These are phyloP conservation scores for Phoenicopterus ruber DNA, from an alignment of 2,113 vertebrate genomes.

Conservation along the genomic window DNA sequence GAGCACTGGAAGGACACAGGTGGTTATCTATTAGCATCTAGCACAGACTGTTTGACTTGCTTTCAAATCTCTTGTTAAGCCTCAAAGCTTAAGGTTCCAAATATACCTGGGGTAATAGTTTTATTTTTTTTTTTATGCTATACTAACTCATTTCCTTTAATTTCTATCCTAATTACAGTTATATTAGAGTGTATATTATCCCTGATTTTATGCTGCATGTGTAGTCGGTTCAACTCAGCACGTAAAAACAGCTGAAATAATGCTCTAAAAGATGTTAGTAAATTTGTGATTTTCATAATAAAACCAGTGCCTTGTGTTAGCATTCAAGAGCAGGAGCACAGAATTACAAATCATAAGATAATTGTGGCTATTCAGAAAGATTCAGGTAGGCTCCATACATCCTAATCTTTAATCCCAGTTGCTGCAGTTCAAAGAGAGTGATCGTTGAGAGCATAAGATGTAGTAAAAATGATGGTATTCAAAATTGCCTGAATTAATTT, in stretches of 20 bases:
- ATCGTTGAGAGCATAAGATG: constrained; percentile 9
- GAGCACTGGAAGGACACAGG: constrained; percentile 1
- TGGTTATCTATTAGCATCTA: constrained; percentile 27
- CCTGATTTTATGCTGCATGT: constrained; percentile 3
- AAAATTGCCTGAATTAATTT: constrained; percentile 30
- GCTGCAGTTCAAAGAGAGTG: neutral
- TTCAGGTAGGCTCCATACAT: neutral
- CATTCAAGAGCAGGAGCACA: neutral
- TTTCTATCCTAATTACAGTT: constrained; percentile 22
- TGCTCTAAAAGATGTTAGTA: neutral
- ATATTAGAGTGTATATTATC: neutral
- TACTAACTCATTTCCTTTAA: neutral
- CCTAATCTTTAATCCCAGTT: constrained; percentile 43
- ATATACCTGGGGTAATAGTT: neutral
- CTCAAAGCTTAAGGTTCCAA: neutral
- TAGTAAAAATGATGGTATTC: constrained; percentile 10
- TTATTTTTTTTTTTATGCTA: neutral
- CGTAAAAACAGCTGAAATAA: neutral
- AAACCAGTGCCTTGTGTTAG: neutral
- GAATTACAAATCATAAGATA: constrained; percentile 23
- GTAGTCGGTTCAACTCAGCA: neutral
- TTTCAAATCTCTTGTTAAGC: neutral
- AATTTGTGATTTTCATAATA: neutral
- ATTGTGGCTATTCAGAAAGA: constrained; percentile 21
- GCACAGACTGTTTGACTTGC: neutral